Evolutionary conservation across 2,113 vertebrate species (phyloP), one percentile per base, ranked within the genome.

Genomic region (Ceyx melanurus): DNA sequence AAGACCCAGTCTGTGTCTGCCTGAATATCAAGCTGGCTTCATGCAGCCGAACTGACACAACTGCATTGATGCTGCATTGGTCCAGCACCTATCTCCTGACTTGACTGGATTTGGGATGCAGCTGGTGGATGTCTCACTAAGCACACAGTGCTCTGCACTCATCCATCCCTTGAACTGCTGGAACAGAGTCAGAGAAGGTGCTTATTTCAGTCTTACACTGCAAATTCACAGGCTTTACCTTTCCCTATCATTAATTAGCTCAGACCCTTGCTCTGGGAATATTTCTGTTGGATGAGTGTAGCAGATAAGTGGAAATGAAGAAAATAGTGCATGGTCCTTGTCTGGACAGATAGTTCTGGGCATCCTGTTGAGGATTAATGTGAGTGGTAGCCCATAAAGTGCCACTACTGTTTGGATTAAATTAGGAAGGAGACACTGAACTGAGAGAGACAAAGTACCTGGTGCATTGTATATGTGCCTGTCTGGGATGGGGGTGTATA

Each of bases 71-170:
- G 33, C 11, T 66, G 45, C 15, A 14, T 9, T 12, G n/a, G n/a
- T n/a, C 66, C 54, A 64, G 48, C 23, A 74, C 15, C 9, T 42
- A 4, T 48, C 17, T 78, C 43, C 56, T 1, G 3, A 7, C 42
- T 25, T 33, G 31, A 15, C 54, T 35, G 35, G 53, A 62, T 43
- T 6, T 9, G 37, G 29, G 66, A 26, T 16, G 40, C 25, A 58
- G 29, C 48, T n/a, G 50, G 18, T 1, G 2, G 28, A 17, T 14
- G 11, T 17, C 66, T 57, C 43, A 71, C 20, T 4, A 7, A 50
- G 50, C 29, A 35, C 26, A 28, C 0, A 0, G 31, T 20, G 56
- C 10, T 15, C 42, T 46, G 51, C 13, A 12, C 28, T 58, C 21
- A 23, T 25, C n/a, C 50, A 42, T 45, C 9, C 22, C 26, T 40